Evolutionary conservation across 1,140 invertebrate genomes (phyloP).

Genomic region (Bombus huntii): DNA sequence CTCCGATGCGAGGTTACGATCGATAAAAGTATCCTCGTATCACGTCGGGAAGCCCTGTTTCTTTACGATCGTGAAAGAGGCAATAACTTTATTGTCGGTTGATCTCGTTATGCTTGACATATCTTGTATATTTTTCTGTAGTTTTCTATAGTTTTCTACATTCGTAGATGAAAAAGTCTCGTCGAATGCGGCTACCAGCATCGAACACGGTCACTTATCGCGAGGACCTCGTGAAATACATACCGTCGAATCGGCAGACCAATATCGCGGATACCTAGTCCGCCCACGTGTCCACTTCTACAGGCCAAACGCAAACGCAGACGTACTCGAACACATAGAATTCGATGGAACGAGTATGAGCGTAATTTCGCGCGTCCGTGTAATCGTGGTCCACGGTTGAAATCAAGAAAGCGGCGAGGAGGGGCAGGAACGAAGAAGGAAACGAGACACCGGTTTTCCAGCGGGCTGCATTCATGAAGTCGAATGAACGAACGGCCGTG

Average conservation of each 20-base stretch:
- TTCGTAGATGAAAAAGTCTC: background rate
- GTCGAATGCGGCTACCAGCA: background rate
- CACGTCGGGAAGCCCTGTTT: background rate
- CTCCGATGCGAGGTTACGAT: background rate
- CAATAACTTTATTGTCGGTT: background rate
- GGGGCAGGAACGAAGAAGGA: slow-evolving; percentile 35
- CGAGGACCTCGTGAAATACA: slow-evolving; percentile 51
- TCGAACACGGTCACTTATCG: background rate
- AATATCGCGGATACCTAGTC: slow-evolving; percentile 62
- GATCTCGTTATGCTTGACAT: too few species aligned
- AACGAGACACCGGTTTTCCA: slow-evolving; percentile 55
- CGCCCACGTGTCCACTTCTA: slow-evolving; percentile 56
- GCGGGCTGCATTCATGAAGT: slow-evolving; percentile 47
- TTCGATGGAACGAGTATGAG: background rate
- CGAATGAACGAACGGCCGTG: slow-evolving; percentile 43
- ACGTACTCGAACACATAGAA: slow-evolving; percentile 3
- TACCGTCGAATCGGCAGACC: slow-evolving; percentile 60
- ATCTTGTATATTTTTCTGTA: too few species aligned
- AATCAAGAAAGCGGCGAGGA: background rate
- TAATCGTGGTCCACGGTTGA: slow-evolving; percentile 7
- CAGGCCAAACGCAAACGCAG: background rate
- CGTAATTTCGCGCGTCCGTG: slow-evolving; percentile 46
- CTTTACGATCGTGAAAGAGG: slow-evolving; percentile 9
- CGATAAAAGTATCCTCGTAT: slow-evolving; percentile 27
- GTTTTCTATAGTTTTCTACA: background rate